Evolutionary conservation across 1,140 invertebrate genomes (phyloP), one percentile per base, ranked within the genome.

Genomic region (Neelides sp.): DNA sequence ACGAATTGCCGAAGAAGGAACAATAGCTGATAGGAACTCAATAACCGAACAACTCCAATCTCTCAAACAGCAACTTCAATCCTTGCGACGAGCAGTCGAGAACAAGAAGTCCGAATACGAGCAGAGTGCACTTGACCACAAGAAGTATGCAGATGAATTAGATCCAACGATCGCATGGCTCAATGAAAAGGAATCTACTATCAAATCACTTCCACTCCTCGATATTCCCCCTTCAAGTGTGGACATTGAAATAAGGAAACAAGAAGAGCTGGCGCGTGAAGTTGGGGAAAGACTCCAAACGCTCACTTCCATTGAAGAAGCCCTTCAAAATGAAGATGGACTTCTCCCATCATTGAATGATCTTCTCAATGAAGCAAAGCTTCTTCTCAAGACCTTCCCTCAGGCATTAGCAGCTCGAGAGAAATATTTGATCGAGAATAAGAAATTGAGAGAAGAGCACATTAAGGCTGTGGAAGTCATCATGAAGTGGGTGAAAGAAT

Each of bases 1-100:
- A 88, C 10, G 49, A 64, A 91, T 95, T 22, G 83, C 84, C 7
- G 78, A 79, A 1, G 90, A 94, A 69, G 85, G 87, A 30, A 81
- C 84, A 10, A 78, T 80, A 0, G 80, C 81, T 15, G 88, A 93
- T 63, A 76, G 82, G 53, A 90, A 92, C 62, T 79, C 80, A 59
- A 80, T 93, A 2, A 89, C 83, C 7, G 83, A 90, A 62, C 79
- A 92, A 58, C 61, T 93, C 13, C 86, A 92, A 62, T 80, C 79
- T 0, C 60, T 93, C 2, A 92, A 91, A 67, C 83, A 85, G 64
- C 82, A 90, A 54, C 64, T 93, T 0, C 76, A 85, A 39, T 77
- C 77, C 44, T 65, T 94, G 0, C 75, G 84, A 65, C 75, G 83
- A 63, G 78, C 78, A 0, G 85, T 93, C 1, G 86, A 93, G 64